Percentiles rank a stretch among this genome's conserved stretches.
Evolutionary conservation across 1,140 invertebrate species (phyloP).

Genomic region (Caerostris darwini): DNA sequence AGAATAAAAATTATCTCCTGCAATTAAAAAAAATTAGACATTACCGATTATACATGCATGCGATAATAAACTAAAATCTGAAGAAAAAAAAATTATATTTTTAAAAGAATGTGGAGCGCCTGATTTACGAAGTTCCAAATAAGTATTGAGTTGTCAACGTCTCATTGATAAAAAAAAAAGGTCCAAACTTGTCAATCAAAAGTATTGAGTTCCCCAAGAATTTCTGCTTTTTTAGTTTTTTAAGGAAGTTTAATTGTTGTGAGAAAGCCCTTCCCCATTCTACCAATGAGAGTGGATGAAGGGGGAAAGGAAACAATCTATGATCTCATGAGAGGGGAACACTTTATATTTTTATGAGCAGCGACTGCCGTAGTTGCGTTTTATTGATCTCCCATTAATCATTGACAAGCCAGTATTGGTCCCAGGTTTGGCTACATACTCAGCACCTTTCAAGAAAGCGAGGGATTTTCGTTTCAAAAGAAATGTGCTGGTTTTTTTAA

Average conservation of each 20-base stretch:
- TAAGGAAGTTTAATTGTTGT: slow-evolving; percentile 21
- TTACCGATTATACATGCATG: too few species aligned
- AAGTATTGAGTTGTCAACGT: slow-evolving; percentile 33
- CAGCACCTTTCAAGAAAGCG: background rate
- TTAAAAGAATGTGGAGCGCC: too few species aligned
- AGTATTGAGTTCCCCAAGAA: slow-evolving; percentile 3
- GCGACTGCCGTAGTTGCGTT: slow-evolving; percentile 23
- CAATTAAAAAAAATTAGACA: too few species aligned
- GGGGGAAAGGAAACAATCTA: background rate
- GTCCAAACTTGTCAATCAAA: background rate
- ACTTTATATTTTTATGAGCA: slow-evolving; percentile 39
- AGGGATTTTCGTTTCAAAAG: background rate
- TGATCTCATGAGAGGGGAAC: background rate
- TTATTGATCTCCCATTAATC: slow-evolving; percentile 51
- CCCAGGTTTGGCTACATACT: background rate
- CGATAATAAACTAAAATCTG: too few species aligned
- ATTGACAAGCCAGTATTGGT: slow-evolving; percentile 53
- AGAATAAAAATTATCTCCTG: too few species aligned
- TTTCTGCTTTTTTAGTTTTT: background rate
- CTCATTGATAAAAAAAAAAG: background rate
- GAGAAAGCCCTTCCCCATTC: background rate
- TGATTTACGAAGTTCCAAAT: background rate
- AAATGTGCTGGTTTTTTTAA: background rate
- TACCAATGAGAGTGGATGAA: background rate
- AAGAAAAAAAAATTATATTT: too few species aligned